A percentile compares a stretch with the other conserved stretches of the same genome.
Evolutionary conservation across 2,113 vertebrate genomes (phyloP).

Genomic region (Calidris pugnax): DNA sequence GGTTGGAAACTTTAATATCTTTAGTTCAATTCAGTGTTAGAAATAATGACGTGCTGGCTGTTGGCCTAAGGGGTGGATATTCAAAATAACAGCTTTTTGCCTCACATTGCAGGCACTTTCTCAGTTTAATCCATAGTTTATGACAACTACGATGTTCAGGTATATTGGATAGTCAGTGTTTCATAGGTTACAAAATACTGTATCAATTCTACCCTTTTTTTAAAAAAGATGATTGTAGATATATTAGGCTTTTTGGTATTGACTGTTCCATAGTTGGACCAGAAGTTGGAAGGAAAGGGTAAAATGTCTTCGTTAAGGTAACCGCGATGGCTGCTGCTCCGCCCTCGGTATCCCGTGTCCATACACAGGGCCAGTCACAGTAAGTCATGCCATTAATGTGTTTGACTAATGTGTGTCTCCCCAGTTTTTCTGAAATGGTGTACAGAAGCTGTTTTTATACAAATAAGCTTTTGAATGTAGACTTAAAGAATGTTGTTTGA

Average conservation of each 20-base stretch:
- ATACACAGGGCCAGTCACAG: background rate
- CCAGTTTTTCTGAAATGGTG: background rate
- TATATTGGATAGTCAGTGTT: background rate
- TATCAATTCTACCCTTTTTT: background rate
- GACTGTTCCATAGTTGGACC: background rate
- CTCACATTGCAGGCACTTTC: constrained; percentile 30
- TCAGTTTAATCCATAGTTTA: background rate
- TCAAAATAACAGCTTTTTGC: background rate
- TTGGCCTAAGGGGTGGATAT: background rate
- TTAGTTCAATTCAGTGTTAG: background rate
- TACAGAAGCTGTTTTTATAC: background rate
- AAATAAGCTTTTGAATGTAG: constrained; percentile 24
- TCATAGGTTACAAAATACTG: background rate
- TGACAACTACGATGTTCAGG: background rate
- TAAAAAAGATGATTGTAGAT: background rate
- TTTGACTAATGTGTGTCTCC: background rate
- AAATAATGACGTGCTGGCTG: background rate
- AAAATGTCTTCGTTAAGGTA: background rate
- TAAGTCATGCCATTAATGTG: background rate
- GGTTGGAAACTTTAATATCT: background rate
- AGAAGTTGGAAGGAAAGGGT: background rate
- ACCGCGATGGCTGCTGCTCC: background rate
- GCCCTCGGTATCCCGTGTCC: background rate
- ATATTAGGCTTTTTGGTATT: background rate
- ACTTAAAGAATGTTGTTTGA: constrained; percentile 10